Evolutionary conservation across 2,797 vertebrate genomes (phyloP), one percentile per base, ranked within the genome.

Genomic region (Caiman crocodilus): DNA sequence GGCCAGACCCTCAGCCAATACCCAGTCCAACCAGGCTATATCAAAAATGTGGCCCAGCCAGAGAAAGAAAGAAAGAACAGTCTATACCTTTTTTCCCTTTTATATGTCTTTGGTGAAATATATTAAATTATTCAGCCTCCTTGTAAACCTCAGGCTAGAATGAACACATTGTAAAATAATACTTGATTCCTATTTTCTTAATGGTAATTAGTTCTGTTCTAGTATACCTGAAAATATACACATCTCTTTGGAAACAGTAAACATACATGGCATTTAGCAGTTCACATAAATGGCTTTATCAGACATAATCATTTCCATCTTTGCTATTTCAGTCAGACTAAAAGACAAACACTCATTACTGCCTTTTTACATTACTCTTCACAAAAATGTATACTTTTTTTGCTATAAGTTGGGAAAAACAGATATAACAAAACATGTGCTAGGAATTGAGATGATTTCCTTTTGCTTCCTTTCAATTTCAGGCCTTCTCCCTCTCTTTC

Each of bases 261-360:
- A 64, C 2, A 4, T 12, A 18, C 30, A 8, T 30, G 84, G 21
- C 61, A 8, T 67, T 65, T 89, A 42, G 3, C 76, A 30, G 18
- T 14, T 35, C 12, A 56, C n/a, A 32, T 65, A 57, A 59, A 20
- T 3, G 26, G 4, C 23, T 60, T 75, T 67, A 82, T 58, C 2
- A 7, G 25, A 14, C 61, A 42, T 82, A 64, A 87, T 42, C 23
- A 75, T 60, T 23, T 82, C 82, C 56, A 50, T 79, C 79, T 87
- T 88, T 58, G 35, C 26, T 67, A 86, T 82, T 83, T 60, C 58
- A 73, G 23, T 81, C 35, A 75, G 59, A 67, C n/a, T 84, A 58
- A 92, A 85, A 92, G 89, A 80, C 30, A 91, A 88, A 42, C 35
- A 85, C 5, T 50, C 35, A 58, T 84, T 84, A 85, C 26, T 2